phyloP scores from a whole-genome alignment of 2,888 invertebrate genomes.

The Pseudoips prasinana region DNA sequence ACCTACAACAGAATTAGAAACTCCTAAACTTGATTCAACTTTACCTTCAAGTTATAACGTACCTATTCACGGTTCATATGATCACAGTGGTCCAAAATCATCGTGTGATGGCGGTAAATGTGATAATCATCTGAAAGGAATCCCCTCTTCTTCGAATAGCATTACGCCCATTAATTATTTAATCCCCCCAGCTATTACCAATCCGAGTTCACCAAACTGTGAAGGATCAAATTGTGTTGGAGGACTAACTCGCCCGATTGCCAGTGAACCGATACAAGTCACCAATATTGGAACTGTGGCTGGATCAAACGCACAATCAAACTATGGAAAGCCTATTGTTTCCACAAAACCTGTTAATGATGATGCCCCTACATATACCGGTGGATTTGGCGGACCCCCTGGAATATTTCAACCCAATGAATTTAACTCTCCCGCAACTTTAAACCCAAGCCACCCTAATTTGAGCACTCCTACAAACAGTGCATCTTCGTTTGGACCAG shows the following conservation, averaged over 20 bases:
- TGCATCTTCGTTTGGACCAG: too few species aligned
- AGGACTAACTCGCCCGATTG: conserved; percentile 1
- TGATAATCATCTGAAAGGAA: conserved; percentile 15
- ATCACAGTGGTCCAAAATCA: conserved; percentile 10
- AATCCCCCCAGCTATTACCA: conserved; percentile 3
- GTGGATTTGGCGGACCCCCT: conserved; percentile 51
- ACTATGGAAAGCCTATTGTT: too few species aligned
- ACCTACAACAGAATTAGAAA: conserved; percentile 47
- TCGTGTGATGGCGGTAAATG: conserved; percentile 23
- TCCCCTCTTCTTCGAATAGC: conserved; percentile 4
- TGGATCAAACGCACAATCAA: conserved; percentile 1
- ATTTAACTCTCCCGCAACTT: conserved; percentile 6
- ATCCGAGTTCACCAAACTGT: conserved; percentile 15
- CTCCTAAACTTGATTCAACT: conserved; percentile 46
- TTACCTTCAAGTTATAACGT: conserved; percentile 25
- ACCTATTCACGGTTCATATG: conserved; percentile 22
- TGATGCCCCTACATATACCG: conserved; percentile 40
- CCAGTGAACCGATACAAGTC: neutral
- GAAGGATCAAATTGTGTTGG: conserved; percentile 18
- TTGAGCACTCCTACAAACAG: too few species aligned
- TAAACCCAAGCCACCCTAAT: too few species aligned
- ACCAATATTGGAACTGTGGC: conserved; percentile 3
- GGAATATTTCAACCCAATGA: conserved; percentile 43
- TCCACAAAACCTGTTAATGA: conserved; percentile 7
- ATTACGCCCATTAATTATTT: conserved; percentile 11